These are phyloP conservation scores for Danionella dracula DNA, from an alignment of 2,797 vertebrate genomes.

Conservation along the genomic window DNA sequence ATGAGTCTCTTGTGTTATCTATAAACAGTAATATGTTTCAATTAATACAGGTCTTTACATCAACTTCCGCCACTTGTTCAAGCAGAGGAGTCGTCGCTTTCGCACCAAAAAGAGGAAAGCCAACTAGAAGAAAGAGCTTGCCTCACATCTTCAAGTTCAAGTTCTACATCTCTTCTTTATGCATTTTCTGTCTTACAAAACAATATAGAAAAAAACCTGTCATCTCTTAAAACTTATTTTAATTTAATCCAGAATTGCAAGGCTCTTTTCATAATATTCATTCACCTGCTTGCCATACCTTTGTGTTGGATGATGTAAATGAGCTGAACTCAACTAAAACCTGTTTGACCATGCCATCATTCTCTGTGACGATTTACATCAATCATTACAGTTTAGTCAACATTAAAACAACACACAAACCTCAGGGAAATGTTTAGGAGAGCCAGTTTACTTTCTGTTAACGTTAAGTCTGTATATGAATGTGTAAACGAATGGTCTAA, in stretches of 20 bases:
- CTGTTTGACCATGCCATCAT: background rate
- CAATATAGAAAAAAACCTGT: background rate
- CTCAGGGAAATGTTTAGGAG: conserved; percentile 43
- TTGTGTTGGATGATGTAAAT: background rate
- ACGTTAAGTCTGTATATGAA: conserved; percentile 7
- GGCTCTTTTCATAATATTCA: conserved; percentile 19
- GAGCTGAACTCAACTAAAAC: background rate
- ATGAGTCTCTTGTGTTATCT: too few relatives aligned
- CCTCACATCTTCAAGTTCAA: too few relatives aligned
- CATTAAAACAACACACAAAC: conserved; percentile 15
- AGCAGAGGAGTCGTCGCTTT: conserved; percentile 82
- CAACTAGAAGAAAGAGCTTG: conserved; percentile 62
- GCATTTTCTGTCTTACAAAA: conserved; percentile 30
- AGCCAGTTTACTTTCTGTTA: background rate
- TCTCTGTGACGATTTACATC: background rate
- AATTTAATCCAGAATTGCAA: background rate
- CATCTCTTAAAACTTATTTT: background rate
- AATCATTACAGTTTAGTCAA: conserved; percentile 6
- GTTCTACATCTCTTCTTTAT: background rate
- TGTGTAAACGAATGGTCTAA: conserved; percentile 17
- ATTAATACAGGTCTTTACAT: conserved; percentile 71
- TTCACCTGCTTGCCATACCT: background rate
- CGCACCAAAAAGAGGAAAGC: conserved; percentile 86
- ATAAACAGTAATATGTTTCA: too few relatives aligned
- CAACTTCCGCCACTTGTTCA: conserved; percentile 89